Percentiles rank a stretch among this genome's conserved stretches.
Evolutionary conservation across 2,797 vertebrate species (phyloP).

Genomic region (Amblyraja radiata): DNA sequence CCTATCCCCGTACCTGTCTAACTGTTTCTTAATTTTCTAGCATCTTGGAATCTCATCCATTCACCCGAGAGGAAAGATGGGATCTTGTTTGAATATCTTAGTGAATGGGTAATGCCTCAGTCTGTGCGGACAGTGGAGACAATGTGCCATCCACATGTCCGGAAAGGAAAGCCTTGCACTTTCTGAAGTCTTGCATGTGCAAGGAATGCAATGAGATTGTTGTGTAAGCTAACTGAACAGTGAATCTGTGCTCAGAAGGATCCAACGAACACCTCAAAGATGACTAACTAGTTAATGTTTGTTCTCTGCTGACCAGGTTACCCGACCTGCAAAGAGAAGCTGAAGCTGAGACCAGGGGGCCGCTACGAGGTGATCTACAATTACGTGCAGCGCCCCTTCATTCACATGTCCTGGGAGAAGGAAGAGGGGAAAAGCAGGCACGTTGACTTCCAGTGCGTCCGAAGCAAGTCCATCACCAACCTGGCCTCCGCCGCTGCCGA

Average conservation of each 20-base stretch:
- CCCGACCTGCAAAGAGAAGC: conserved; percentile 72
- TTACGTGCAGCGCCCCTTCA: conserved; percentile 69
- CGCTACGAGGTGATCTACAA: conserved; percentile 73
- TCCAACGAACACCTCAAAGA: background rate
- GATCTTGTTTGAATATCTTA: too few relatives aligned
- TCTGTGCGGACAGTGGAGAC: background rate
- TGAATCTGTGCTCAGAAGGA: background rate
- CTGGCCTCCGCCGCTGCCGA: conserved; percentile 55
- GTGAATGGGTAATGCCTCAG: too few relatives aligned
- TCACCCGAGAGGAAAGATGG: too few relatives aligned
- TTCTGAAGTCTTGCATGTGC: background rate
- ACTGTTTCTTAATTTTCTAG: too few relatives aligned
- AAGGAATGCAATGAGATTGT: background rate
- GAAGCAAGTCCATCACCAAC: conserved; percentile 70
- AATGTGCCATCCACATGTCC: background rate
- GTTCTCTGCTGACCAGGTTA: conserved; percentile 55
- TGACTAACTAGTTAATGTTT: background rate
- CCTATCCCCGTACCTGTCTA: too few relatives aligned
- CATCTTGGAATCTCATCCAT: too few relatives aligned
- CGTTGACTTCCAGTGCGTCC: conserved; percentile 71
- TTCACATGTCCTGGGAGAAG: conserved; percentile 76
- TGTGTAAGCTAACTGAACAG: background rate
- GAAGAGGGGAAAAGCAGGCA: conserved; percentile 74
- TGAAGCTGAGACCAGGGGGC: conserved; percentile 65
- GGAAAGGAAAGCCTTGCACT: background rate